Evolutionary conservation across 2,113 vertebrate species (phyloP).

Genomic region (Stictonetta naevosa): DNA sequence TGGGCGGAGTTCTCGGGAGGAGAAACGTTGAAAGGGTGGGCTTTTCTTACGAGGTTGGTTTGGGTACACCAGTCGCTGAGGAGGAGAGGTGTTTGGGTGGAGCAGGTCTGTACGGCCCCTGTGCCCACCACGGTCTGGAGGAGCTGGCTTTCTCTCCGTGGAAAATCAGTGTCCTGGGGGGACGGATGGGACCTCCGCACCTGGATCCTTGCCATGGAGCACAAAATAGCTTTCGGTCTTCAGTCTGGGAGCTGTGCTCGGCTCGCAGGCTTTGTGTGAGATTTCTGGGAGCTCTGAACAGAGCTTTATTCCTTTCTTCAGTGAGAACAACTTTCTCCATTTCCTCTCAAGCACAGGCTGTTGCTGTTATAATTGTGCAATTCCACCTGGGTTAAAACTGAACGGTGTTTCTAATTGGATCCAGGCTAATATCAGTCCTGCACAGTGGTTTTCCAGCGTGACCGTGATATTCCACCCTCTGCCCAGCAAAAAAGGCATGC

Average conservation of each 20-base stretch:
- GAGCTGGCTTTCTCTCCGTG: background rate
- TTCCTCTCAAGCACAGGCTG: conserved; percentile 36
- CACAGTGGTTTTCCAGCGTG: conserved; percentile 39
- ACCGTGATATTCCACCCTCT: conserved; percentile 44
- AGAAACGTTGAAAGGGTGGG: background rate
- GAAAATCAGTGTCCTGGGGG: background rate
- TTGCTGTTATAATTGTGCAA: conserved; percentile 46
- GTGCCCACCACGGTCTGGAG: background rate
- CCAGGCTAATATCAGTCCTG: conserved; percentile 56
- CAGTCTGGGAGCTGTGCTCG: background rate
- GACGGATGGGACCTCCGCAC: background rate
- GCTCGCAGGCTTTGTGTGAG: background rate
- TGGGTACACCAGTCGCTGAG: background rate
- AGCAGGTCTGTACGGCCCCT: background rate
- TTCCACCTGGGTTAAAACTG: conserved; percentile 54
- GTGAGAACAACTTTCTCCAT: conserved; percentile 47
- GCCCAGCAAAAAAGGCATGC: conserved; percentile 50
- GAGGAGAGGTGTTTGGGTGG: background rate
- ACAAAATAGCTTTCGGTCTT: background rate
- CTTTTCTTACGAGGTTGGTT: background rate
- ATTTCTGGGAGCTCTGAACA: background rate
- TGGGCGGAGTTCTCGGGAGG: background rate
- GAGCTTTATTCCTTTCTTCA: conserved; percentile 46
- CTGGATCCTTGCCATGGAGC: background rate
- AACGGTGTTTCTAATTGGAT: conserved; percentile 62